phyloP scores from a whole-genome alignment of 2,113 vertebrate genomes.

The Abramis brama region DNA sequence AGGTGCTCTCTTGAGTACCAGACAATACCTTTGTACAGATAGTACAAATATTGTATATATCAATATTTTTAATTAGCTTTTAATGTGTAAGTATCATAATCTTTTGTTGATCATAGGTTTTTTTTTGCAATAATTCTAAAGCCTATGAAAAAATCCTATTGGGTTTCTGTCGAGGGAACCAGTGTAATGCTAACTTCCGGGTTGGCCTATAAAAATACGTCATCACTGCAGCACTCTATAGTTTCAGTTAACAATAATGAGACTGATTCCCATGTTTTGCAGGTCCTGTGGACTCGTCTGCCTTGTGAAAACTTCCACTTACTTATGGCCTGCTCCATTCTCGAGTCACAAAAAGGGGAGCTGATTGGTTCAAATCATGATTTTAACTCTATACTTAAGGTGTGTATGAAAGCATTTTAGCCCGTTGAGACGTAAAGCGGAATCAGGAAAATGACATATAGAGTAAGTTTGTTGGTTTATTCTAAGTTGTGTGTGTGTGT shows the following conservation, averaged over 20 bases:
- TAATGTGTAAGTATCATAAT: no score
- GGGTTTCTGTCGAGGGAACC: no score
- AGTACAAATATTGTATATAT: no score
- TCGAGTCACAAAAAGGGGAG: conserved; percentile 84
- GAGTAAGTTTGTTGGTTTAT: not conserved
- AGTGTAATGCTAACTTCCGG: no score
- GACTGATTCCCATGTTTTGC: not conserved
- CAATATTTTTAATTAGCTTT: no score
- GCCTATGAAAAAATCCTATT: no score
- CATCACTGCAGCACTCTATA: not conserved
- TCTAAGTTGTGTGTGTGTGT: conserved; percentile 26
- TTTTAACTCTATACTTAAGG: conserved; percentile 93
- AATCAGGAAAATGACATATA: not conserved
- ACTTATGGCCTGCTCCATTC: conserved; percentile 86
- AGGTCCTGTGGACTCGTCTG: conserved; percentile 88
- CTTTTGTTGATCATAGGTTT: no score
- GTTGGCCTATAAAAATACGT: no score
- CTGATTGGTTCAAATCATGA: conserved; percentile 88
- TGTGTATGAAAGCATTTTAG: conserved; percentile 50
- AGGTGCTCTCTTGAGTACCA: no score
- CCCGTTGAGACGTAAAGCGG: not conserved
- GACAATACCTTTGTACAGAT: no score
- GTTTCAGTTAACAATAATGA: not conserved
- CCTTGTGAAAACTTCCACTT: conserved; percentile 89
- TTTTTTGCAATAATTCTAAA: no score